Conservation (phyloP, 2,888 invertebrate species). For the Ferrisia virgata region DNA sequence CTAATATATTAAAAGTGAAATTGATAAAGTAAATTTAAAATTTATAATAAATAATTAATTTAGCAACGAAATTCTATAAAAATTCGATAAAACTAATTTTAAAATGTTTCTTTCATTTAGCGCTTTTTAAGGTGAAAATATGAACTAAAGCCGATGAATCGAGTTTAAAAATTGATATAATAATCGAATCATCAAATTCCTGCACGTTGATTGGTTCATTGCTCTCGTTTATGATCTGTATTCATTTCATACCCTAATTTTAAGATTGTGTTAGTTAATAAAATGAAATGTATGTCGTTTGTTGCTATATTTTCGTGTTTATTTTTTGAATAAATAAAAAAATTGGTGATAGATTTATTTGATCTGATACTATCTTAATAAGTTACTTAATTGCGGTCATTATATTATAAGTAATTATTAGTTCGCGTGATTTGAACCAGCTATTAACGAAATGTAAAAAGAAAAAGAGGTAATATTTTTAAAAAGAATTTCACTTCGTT, state of each 20-base stretch:
- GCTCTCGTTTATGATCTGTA: neutral
- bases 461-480: neutral
- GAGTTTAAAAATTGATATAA: neutral
- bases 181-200: slow-evolving; percentile 3
- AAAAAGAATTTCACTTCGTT: neutral
- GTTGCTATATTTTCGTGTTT: slow-evolving; percentile 4
- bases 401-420: neutral
- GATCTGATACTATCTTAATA: slow-evolving; percentile 4
- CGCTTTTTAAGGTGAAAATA: neutral
- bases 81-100: neutral
- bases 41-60: neutral
- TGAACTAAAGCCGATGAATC: neutral
- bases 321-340: neutral
- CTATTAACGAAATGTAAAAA: neutral
- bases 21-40: too few relatives aligned
- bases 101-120: neutral
- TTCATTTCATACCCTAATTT: neutral
- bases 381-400: neutral
- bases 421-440: neutral
- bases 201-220: slow-evolving; percentile 1
- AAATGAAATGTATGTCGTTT: slow-evolving; percentile 22
- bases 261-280: slow-evolving; percentile 20
- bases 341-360: slow-evolving; percentile 3
- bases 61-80: neutral
- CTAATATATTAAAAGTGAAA: too few relatives aligned